Evolutionary conservation across 1,140 invertebrate genomes (phyloP).

Genomic region (Globodera rostochiensis): DNA sequence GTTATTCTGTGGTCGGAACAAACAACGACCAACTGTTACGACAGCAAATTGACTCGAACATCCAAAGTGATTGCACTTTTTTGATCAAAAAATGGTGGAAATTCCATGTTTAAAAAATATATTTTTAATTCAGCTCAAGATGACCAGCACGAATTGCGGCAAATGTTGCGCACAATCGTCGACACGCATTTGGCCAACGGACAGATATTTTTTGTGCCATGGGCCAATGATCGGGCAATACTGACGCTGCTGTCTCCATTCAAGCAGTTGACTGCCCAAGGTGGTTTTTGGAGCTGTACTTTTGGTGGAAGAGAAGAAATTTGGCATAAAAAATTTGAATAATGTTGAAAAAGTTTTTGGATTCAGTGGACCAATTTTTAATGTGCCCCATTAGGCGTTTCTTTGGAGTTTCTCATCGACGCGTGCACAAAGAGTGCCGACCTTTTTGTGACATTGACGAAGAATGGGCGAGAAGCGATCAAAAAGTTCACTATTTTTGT

Average conservation of each 20-base stretch:
- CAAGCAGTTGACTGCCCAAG: conserved; percentile 3
- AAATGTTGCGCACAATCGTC: background rate
- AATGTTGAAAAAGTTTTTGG: too few species aligned
- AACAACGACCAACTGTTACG: background rate
- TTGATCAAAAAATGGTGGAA: background rate
- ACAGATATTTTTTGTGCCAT: background rate
- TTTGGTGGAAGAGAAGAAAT: background rate
- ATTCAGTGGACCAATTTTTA: background rate
- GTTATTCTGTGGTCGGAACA: background rate
- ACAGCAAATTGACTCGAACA: too few species aligned
- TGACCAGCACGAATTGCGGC: background rate
- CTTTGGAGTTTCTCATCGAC: conserved; percentile 36
- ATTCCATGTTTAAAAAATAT: background rate
- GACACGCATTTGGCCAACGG: background rate
- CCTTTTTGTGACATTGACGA: conserved; percentile 32
- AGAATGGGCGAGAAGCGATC: conserved; percentile 30
- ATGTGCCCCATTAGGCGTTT: conserved; percentile 30
- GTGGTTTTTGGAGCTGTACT: background rate
- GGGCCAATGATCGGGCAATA: conserved; percentile 3
- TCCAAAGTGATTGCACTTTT: too few species aligned
- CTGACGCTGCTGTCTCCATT: conserved; percentile 5
- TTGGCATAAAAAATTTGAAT: too few species aligned
- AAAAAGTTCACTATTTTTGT: conserved; percentile 34
- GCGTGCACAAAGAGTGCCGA: conserved; percentile 7
- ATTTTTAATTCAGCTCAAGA: background rate